Evolutionary conservation across 2,797 vertebrate species (phyloP).

Genomic region (Acanthurus tractus): DNA sequence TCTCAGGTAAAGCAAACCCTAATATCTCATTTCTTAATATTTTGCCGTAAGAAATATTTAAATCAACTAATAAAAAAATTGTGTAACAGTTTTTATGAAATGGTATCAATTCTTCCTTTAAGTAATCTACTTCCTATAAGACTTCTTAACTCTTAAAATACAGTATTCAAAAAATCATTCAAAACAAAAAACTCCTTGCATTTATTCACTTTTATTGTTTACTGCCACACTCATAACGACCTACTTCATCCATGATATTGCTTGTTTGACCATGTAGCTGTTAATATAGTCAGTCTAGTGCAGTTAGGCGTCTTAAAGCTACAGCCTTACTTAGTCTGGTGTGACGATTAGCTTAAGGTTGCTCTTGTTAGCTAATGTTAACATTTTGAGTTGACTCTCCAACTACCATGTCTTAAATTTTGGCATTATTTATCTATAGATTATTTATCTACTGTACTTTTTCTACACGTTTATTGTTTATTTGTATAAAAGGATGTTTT

Average conservation of each 20-base stretch:
- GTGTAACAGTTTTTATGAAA: not conserved
- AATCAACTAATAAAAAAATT: not conserved
- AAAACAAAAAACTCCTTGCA: not conserved
- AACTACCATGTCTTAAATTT: not conserved
- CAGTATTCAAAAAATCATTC: not conserved
- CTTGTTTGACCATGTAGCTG: no score
- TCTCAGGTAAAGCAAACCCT: not conserved
- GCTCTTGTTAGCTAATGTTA: no score
- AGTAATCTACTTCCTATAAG: not conserved
- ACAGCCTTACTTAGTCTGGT: not conserved
- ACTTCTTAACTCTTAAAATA: not conserved
- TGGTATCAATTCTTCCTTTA: not conserved
- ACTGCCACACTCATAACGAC: not conserved
- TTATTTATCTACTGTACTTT: no score
- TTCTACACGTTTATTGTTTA: not conserved
- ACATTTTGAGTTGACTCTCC: no score
- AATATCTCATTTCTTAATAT: not conserved
- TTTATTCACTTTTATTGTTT: no score
- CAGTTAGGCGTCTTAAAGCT: not conserved
- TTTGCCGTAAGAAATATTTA: not conserved
- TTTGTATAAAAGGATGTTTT: not conserved
- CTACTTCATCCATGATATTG: no score
- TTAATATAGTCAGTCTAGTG: not conserved
- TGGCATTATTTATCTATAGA: constrained; percentile 1
- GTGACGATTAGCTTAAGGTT: no score